Conservation (phyloP, 1,140 invertebrate species). For the Drosophila repleta region DNA sequence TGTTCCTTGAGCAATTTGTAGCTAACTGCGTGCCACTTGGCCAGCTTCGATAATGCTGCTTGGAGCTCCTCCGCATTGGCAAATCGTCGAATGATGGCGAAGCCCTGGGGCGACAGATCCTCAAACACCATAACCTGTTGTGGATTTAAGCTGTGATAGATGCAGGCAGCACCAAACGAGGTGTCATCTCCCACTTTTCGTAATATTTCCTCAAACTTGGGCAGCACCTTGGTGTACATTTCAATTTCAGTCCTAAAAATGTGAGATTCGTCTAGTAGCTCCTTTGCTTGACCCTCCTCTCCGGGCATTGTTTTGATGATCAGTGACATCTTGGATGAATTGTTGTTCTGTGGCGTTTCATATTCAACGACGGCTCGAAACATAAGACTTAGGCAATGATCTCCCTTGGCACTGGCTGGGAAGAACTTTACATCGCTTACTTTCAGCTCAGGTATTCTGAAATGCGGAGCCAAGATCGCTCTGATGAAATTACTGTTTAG, state of each 20-base stretch:
- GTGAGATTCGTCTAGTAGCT: constrained; percentile 43
- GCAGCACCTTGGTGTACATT: constrained; percentile 28
- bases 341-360: neutral
- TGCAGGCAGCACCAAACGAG: constrained; percentile 33
- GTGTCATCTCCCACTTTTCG: constrained; percentile 46
- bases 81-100: constrained; percentile 3
- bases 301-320: constrained; percentile 68
- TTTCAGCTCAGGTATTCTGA: constrained; percentile 13
- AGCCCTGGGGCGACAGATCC: constrained; percentile 58
- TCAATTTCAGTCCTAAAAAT: constrained; percentile 66
- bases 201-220: constrained; percentile 62
- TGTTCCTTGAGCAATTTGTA: constrained; percentile 59
- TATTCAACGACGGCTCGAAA: constrained; percentile 41
- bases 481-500: constrained; percentile 33
- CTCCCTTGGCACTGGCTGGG: constrained; percentile 50
- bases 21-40: constrained; percentile 70
- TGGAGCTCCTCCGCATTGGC: constrained; percentile 33
- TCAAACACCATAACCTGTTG: constrained; percentile 46
- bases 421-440: constrained; percentile 22
- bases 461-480: constrained; percentile 17
- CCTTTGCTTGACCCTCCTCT: constrained; percentile 54
- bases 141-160: constrained; percentile 50
- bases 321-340: neutral
- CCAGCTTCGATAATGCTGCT: constrained; percentile 45
- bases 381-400: constrained; percentile 62